A percentile compares a stretch with the other conserved stretches of the same genome.
Evolutionary conservation across 2,888 invertebrate species (phyloP).

Genomic region (Dinocampus coccinellae): DNA sequence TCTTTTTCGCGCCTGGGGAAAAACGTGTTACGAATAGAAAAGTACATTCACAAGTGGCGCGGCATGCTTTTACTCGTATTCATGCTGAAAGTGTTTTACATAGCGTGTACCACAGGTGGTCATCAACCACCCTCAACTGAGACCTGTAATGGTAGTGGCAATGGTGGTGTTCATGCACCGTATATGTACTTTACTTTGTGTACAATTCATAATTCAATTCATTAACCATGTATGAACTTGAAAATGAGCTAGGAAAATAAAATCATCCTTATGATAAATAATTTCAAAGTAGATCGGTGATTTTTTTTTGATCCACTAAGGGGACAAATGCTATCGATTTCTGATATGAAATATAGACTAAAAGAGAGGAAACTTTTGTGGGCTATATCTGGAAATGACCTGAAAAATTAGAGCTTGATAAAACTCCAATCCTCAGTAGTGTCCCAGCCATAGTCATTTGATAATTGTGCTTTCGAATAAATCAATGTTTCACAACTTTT

Average conservation of each 20-base stretch:
- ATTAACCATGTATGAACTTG: constrained; percentile 18
- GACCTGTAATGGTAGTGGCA: neutral
- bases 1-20: constrained; percentile 28
- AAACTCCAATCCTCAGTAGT: no score
- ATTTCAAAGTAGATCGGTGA: neutral
- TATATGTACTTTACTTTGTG: constrained; percentile 24
- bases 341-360: no score
- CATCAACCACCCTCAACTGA: constrained; percentile 29
- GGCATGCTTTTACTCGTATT: constrained; percentile 21
- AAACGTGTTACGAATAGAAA: constrained; percentile 34
- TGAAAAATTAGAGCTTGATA: no score
- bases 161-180: constrained; percentile 19
- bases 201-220: constrained; percentile 30
- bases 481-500: no score
- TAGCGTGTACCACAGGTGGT: constrained; percentile 40
- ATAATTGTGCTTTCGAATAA: no score
- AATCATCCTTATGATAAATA: neutral
- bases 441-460: no score
- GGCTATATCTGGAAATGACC: no score
- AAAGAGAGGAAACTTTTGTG: no score
- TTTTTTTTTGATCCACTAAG: no score
- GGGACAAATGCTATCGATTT: no score
- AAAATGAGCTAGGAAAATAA: constrained; percentile 13
- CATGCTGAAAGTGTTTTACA: constrained; percentile 39
- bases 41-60: constrained; percentile 23